These are phyloP conservation scores for Tineola bisselliella DNA, from an alignment of 2,888 invertebrate species.

Conservation along the genomic window DNA sequence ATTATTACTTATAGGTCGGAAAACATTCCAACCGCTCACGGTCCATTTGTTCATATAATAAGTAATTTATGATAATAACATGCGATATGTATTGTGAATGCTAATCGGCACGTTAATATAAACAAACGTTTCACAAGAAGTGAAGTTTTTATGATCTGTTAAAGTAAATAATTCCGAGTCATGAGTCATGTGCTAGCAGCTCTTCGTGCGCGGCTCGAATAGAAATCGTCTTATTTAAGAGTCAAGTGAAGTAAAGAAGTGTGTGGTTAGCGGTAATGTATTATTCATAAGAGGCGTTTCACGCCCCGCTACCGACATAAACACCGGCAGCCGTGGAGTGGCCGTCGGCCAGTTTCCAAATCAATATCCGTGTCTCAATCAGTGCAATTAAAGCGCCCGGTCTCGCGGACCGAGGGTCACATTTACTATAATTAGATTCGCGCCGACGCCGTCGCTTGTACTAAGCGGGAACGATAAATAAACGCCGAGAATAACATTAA, in stretches of 20 bases:
- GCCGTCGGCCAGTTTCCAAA: constrained; percentile 48
- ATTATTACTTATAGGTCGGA: background rate
- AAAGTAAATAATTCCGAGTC: background rate
- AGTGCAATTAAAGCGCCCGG: constrained; percentile 57
- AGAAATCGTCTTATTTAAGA: constrained; percentile 65
- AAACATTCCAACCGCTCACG: background rate
- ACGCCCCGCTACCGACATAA: constrained; percentile 36
- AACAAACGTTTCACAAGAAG: constrained; percentile 6
- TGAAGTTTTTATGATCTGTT: constrained; percentile 5
- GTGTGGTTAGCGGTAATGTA: constrained; percentile 26
- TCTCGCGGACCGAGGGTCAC: constrained; percentile 38
- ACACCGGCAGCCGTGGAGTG: constrained; percentile 18
- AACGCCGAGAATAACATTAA: constrained; percentile 20
- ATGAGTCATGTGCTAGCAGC: constrained; percentile 1
- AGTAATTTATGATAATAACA: background rate
- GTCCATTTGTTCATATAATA: background rate
- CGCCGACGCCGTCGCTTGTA: constrained; percentile 36
- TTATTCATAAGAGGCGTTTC: constrained; percentile 60
- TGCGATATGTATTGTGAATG: background rate
- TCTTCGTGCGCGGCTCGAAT: constrained; percentile 38
- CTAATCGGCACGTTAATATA: background rate
- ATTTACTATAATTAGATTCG: constrained; percentile 58
- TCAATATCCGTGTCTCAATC: constrained; percentile 67
- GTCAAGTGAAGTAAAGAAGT: constrained; percentile 23
- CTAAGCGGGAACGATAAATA: constrained; percentile 37